These are phyloP conservation scores for Rhynchophorus ferrugineus DNA, from an alignment of 1,140 invertebrate genomes.

Conservation along the genomic window DNA sequence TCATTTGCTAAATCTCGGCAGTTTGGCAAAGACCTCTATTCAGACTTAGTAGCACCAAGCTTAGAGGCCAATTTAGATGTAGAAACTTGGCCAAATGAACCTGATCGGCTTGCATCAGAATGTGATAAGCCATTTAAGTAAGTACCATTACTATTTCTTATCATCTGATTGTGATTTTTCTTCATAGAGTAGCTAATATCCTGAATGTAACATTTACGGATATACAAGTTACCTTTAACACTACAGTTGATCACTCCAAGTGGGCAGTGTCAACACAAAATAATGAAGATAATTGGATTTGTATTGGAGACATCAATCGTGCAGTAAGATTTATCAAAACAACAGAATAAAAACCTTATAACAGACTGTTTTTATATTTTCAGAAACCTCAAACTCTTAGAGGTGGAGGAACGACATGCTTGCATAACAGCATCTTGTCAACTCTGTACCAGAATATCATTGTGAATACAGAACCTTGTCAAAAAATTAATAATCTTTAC, in stretches of 20 bases:
- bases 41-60: slow-evolving; percentile 66
- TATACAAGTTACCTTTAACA: slow-evolving; percentile 58
- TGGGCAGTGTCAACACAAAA: slow-evolving; percentile 65
- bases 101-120: slow-evolving; percentile 59
- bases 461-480: no score
- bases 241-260: slow-evolving; percentile 82
- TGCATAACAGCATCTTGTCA: slow-evolving; percentile 30
- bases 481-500: no score
- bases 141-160: slow-evolving; percentile 22
- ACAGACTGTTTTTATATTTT: background rate
- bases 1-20: slow-evolving; percentile 73
- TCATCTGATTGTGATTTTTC: background rate
- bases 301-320: slow-evolving; percentile 90
- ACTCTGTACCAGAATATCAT: slow-evolving; percentile 20
- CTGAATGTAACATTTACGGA: slow-evolving; percentile 19
- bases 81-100: slow-evolving; percentile 85
- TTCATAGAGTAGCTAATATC: background rate
- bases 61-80: slow-evolving; percentile 64
- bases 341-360: background rate
- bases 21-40: slow-evolving; percentile 80
- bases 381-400: slow-evolving; percentile 56
- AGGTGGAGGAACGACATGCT: slow-evolving; percentile 77
- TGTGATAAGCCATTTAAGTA: slow-evolving; percentile 54
- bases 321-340: slow-evolving; percentile 49
- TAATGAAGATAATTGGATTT: slow-evolving; percentile 57